A percentile compares a stretch with the other conserved stretches of the same genome.
These are phyloP conservation scores for Cynaeus angustus DNA, from an alignment of 2,888 invertebrate genomes.

Conservation along the genomic window DNA sequence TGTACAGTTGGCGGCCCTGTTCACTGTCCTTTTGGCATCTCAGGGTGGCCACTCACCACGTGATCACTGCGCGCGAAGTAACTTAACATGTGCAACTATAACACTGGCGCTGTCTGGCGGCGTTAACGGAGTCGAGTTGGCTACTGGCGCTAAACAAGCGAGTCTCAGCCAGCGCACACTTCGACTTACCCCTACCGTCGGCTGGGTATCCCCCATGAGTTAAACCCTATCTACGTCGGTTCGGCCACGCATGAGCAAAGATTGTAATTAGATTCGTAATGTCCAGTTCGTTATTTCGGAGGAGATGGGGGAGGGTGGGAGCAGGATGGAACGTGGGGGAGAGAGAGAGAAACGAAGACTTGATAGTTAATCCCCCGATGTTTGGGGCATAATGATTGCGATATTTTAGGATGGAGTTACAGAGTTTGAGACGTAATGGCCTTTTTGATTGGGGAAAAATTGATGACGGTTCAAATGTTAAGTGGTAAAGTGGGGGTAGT, in stretches of 20 bases:
- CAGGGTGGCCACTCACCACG: conserved; percentile 46
- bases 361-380: conserved; percentile 65
- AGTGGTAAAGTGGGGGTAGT: conserved; percentile 5
- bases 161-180: conserved; percentile 59
- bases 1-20: neutral
- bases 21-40: conserved; percentile 11
- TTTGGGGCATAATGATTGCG: conserved; percentile 66
- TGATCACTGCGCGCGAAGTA: conserved; percentile 52
- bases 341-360: conserved; percentile 58
- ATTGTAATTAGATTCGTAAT: conserved; percentile 75
- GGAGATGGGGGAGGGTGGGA: conserved; percentile 58
- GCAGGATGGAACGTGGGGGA: conserved; percentile 51
- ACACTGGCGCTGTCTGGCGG: conserved; percentile 52
- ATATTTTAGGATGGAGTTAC: conserved; percentile 60
- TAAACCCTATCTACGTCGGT: conserved; percentile 65
- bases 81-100: conserved; percentile 36
- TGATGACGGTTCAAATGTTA: conserved; percentile 48
- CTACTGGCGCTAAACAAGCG: conserved; percentile 62
- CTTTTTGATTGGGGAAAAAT: conserved; percentile 50
- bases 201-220: conserved; percentile 66
- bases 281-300: conserved; percentile 72
- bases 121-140: conserved; percentile 60
- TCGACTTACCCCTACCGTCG: conserved; percentile 70
- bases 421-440: conserved; percentile 42
- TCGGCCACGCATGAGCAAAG: conserved; percentile 73